Percentiles rank a stretch among this genome's conserved stretches.
phyloP scores from a whole-genome alignment of 2,797 vertebrate species.

The Anguilla marmorata region DNA sequence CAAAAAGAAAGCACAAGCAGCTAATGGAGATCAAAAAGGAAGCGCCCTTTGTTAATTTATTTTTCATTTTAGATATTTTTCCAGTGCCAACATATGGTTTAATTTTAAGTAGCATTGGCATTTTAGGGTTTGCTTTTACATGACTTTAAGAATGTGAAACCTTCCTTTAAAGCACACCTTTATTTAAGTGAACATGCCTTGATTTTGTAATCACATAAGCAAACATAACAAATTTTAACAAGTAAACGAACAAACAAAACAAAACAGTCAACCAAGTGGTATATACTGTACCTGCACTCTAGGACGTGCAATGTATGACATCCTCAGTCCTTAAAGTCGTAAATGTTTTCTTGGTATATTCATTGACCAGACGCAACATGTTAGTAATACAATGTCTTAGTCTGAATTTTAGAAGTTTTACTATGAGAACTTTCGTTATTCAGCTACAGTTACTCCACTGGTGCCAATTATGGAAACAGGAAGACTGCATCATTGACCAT shows the following conservation, averaged over 20 bases:
- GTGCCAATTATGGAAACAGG: conserved; percentile 1
- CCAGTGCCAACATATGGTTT: background rate
- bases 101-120: background rate
- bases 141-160: background rate
- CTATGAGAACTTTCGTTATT: background rate
- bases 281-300: background rate
- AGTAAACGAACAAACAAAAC: no score
- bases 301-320: background rate
- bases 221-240: background rate
- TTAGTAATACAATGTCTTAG: background rate
- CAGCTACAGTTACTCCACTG: background rate
- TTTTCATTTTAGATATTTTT: background rate
- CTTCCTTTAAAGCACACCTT: background rate
- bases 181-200: background rate
- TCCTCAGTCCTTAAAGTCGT: background rate
- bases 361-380: background rate
- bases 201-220: background rate
- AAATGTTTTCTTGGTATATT: background rate
- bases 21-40: background rate
- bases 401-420: no score
- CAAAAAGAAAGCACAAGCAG: background rate
- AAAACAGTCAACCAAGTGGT: no score
- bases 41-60: conserved; percentile 7
- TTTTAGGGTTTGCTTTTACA: background rate
- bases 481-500: background rate